phyloP scores from a whole-genome alignment of 2,113 vertebrate genomes.

The Cryptotis parvus region DNA sequence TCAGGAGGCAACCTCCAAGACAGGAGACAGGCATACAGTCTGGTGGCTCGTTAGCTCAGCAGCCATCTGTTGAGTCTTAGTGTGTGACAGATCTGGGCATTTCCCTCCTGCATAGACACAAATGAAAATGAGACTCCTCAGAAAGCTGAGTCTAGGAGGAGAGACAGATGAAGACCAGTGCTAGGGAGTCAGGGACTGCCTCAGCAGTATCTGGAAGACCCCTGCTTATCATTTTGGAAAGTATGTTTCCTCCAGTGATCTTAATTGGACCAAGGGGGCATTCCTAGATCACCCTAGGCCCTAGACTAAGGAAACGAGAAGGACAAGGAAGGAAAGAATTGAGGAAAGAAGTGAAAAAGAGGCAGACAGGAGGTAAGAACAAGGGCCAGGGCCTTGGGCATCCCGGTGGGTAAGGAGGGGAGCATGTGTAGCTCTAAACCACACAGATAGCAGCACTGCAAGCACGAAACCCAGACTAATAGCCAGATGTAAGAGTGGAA shows the following conservation, averaged over 20 bases:
- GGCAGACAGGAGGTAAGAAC: too few species aligned
- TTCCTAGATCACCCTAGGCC: too few species aligned
- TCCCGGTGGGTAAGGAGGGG: too few species aligned
- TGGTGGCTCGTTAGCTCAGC: not conserved
- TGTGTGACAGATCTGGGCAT: not conserved
- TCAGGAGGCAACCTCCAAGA: not conserved
- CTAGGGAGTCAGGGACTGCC: not conserved
- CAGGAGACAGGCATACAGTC: not conserved
- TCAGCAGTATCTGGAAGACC: not conserved
- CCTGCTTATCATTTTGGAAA: not conserved
- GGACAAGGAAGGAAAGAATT: not conserved
- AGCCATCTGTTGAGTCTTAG: not conserved
- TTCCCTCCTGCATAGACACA: not conserved
- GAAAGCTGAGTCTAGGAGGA: not conserved
- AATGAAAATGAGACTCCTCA: not conserved
- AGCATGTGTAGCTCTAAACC: too few species aligned
- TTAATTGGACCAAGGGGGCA: not conserved
- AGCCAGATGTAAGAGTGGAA: too few species aligned
- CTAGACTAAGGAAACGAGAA: too few species aligned
- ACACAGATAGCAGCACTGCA: too few species aligned
- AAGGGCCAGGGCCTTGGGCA: too few species aligned
- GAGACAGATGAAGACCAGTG: not conserved
- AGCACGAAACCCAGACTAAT: too few species aligned
- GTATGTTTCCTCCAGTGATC: not conserved
- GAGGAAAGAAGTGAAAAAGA: not conserved